Percentiles rank a stretch among this genome's conserved stretches.
phyloP scores from a whole-genome alignment of 2,797 vertebrate species.

The Gallinago nigripennis region DNA sequence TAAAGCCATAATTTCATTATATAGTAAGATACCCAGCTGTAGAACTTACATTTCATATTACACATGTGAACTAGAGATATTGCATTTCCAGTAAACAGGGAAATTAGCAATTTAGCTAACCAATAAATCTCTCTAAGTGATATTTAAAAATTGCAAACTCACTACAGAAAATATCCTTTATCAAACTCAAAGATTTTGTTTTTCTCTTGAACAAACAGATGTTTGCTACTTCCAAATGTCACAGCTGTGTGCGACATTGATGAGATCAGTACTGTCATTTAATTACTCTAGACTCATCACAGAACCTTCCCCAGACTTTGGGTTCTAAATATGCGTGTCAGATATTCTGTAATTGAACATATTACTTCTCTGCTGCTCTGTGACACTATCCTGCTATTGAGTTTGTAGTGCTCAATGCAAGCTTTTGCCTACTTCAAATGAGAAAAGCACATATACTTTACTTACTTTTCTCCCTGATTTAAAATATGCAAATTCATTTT shows the following conservation, averaged over 20 bases:
- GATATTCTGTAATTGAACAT: constrained; percentile 19
- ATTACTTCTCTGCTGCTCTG: neutral
- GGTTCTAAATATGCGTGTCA: constrained; percentile 25
- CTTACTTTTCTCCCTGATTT: neutral
- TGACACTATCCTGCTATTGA: neutral
- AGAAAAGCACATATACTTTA: neutral
- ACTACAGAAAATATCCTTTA: constrained; percentile 1
- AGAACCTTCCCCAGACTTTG: neutral
- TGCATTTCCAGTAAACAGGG: neutral
- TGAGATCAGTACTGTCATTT: constrained; percentile 23
- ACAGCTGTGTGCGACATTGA: neutral
- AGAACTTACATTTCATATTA: neutral
- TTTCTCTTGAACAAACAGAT: neutral
- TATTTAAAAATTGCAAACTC: constrained; percentile 9
- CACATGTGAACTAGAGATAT: neutral
- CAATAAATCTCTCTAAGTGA: neutral
- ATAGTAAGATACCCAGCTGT: neutral
- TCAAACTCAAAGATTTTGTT: neutral
- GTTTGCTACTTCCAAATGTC: neutral
- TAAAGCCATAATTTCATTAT: neutral
- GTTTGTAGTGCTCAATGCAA: neutral
- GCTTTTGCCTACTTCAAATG: neutral
- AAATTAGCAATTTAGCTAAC: neutral
- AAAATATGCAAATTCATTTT: neutral
- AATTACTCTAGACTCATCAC: neutral